A percentile compares a stretch with the other conserved stretches of the same genome.
These are phyloP conservation scores for Gymnothorax javanicus DNA, from an alignment of 2,797 vertebrate genomes.

Conservation along the genomic window DNA sequence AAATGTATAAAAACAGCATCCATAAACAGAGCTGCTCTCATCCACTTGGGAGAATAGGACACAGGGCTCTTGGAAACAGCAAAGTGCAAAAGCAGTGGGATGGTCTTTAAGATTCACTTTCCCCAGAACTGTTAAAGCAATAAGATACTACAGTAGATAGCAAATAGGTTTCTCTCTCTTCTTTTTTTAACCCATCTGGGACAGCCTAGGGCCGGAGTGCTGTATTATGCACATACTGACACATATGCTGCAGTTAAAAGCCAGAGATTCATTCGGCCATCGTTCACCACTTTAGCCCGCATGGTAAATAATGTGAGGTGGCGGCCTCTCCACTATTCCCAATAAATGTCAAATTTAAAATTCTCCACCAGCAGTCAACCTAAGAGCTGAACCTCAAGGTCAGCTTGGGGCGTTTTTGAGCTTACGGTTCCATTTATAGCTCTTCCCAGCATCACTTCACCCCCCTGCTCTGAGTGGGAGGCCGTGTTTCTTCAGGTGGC, in stretches of 20 bases:
- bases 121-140: not conserved
- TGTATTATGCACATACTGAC: not conserved
- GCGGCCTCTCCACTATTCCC: not conserved
- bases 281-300: not conserved
- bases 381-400: not conserved
- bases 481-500: not conserved
- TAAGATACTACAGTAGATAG: not conserved
- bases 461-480: not conserved
- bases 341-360: not conserved
- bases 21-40: slow-evolving; percentile 51
- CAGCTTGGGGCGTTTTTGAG: not conserved
- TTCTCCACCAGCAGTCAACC: not conserved
- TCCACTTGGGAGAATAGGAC: slow-evolving; percentile 57
- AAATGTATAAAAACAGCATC: slow-evolving; percentile 66
- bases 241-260: not conserved
- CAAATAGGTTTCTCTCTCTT: not conserved
- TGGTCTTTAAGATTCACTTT: slow-evolving; percentile 5
- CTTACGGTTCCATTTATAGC: not conserved
- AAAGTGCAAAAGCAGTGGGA: slow-evolving; percentile 37
- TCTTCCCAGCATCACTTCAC: not conserved
- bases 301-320: not conserved
- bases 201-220: not conserved
- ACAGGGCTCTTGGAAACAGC: slow-evolving; percentile 47
- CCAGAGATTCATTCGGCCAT: not conserved
- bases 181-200: not conserved